Base-by-base conservation (phyloP, 2,888 invertebrate species). In the Rhyacophila evoluta region DNA sequence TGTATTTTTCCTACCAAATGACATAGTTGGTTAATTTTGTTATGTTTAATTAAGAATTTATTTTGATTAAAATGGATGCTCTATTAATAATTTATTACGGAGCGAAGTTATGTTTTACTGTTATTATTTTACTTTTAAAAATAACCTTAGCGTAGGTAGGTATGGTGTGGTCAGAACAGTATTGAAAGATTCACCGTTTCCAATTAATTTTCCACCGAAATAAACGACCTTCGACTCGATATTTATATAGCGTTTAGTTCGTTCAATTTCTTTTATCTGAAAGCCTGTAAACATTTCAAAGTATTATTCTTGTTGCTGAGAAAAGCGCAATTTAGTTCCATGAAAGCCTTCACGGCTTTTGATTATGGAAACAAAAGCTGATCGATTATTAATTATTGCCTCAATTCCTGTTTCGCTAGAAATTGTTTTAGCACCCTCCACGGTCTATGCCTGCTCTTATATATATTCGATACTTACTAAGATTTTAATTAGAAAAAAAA, bases 371-470 rank as follows among this genome's bases (percentile, higher is more conserved):
- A 55, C 55, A 55, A 55, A 55, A 55, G 19, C 25, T 5, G 55
- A 55, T 55, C 19, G 55, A 55, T 55, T 25, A 55, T 55, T 55
- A 55, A 55, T 55, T 55, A 55, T 55, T 19, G 55, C 55, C 25
- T 55, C 55, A 19, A 39, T 39, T 39, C 15, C 39, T 12, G 55
- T 55, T 55, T 55, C 55, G 15, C 10, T 19, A 25, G 55, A 25
- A 55, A 55, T 55, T 15, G 15, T 41, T 41, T 12, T 41, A 12
- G 41, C 41, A 55, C 55, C 25, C 10, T 19, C 12, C 55, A 19
- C 55, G 15, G 55, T 19, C 55, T 4, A 33, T 2, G 29, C 39
- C 19, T 55, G 8, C 10, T 55, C 19, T 55, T 55, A 55, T 55
- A 19, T 55, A 10, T 15, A 15, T 19, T 55, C 19, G 10, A 25